These are phyloP conservation scores for Peromyscus nudipes DNA, from an alignment of 2,797 vertebrate genomes.

Conservation along the genomic window DNA sequence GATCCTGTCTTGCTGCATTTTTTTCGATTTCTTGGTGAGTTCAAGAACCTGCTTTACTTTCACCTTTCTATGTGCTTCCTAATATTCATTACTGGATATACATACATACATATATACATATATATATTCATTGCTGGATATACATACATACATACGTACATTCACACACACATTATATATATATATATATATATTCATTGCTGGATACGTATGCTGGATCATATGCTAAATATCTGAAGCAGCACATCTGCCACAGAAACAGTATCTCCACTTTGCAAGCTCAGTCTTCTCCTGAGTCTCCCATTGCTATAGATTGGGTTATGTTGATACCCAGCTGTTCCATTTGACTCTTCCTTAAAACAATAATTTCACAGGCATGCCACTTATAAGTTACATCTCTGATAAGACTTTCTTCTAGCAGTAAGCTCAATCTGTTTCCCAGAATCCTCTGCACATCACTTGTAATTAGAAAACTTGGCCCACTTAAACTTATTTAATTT, in stretches of 20 bases:
- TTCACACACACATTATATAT: too few relatives aligned
- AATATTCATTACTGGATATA: not conserved
- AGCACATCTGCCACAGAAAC: not conserved
- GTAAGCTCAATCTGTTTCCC: not conserved
- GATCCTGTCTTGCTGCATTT: not conserved
- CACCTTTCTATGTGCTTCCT: not conserved
- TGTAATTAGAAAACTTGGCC: not conserved
- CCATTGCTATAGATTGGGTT: not conserved
- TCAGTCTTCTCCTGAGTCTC: not conserved
- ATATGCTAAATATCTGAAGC: not conserved
- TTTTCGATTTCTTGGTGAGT: conserved; percentile 13
- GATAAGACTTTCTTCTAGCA: not conserved
- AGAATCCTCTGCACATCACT: not conserved
- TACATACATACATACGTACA: too few relatives aligned
- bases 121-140: not conserved
- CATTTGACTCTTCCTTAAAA: not conserved
- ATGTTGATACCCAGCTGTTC: not conserved
- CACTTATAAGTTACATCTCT: not conserved
- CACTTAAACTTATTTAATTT: not conserved
- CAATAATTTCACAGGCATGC: not conserved
- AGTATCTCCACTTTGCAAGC: not conserved
- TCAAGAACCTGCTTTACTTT: not conserved
- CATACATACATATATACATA: too few relatives aligned
- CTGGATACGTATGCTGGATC: not conserved
- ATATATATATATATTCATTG: too few relatives aligned